phyloP scores from a whole-genome alignment of 2,797 vertebrate genomes.

The Syndactyla subalaris region DNA sequence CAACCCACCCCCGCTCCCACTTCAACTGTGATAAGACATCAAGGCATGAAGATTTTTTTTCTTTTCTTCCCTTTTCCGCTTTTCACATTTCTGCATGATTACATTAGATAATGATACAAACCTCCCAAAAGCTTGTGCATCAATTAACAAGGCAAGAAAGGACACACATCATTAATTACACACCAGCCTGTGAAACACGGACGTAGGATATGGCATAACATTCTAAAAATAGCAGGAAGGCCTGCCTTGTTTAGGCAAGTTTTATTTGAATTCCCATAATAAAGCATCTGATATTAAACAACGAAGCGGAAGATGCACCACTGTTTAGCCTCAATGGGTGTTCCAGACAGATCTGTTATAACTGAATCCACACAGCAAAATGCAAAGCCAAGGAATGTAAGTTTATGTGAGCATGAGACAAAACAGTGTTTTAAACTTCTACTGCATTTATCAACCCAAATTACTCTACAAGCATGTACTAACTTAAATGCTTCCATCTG shows the following conservation, averaged over 20 bases:
- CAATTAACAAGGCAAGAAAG: conserved; percentile 38
- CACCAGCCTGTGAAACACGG: not conserved
- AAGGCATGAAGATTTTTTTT: not conserved
- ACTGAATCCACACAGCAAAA: not conserved
- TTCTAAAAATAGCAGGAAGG: conserved; percentile 25
- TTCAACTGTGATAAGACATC: not conserved
- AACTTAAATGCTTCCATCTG: not conserved
- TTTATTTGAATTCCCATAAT: conserved; percentile 18
- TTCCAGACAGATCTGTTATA: not conserved
- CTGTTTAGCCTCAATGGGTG: not conserved
- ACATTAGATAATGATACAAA: conserved; percentile 2
- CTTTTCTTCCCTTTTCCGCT: not conserved
- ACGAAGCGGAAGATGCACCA: not conserved
- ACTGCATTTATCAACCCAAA: not conserved
- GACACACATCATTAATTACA: conserved; percentile 32
- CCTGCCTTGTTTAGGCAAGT: conserved; percentile 13
- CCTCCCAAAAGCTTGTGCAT: not conserved
- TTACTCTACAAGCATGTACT: not conserved
- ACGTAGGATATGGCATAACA: not conserved
- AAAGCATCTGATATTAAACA: conserved; percentile 40
- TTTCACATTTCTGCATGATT: conserved; percentile 20
- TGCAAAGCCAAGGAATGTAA: not conserved
- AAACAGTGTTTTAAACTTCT: not conserved
- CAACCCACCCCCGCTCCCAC: rapidly evolving
- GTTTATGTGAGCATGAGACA: not conserved